These are phyloP conservation scores for Xestobium rufovillosum DNA, from an alignment of 2,888 invertebrate genomes.

Conservation along the genomic window DNA sequence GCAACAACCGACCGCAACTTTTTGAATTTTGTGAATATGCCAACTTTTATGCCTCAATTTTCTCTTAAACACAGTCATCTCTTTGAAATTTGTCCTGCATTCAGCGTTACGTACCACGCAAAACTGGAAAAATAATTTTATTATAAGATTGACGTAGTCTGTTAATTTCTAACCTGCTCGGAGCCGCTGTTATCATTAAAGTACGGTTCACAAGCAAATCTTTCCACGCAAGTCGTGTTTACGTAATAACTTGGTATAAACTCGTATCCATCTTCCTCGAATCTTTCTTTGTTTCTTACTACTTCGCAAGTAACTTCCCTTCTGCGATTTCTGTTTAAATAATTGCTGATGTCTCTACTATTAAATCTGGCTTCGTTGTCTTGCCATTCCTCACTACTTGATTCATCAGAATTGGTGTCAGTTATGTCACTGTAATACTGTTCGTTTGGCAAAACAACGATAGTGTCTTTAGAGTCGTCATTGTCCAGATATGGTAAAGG, in stretches of 20 bases:
- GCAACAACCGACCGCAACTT: conserved; percentile 24
- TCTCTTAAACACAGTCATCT: conserved; percentile 15
- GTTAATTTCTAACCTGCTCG: not conserved
- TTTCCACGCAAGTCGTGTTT: conserved; percentile 18
- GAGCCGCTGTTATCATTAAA: not conserved
- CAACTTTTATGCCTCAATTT: conserved; percentile 12
- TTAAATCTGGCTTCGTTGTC: not conserved
- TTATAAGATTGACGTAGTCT: not conserved
- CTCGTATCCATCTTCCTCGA: conserved; percentile 26
- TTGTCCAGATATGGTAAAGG: too few relatives aligned
- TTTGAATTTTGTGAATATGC: conserved; percentile 14
- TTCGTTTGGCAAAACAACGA: too few relatives aligned
- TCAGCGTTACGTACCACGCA: conserved; percentile 12
- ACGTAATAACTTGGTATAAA: conserved; percentile 27
- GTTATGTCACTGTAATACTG: conserved; percentile 1
- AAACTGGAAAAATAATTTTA: conserved; percentile 6
- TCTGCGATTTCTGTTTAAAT: conserved; percentile 21
- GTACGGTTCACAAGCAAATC: conserved; percentile 6
- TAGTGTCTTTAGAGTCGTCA: too few relatives aligned
- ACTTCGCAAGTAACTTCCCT: conserved; percentile 25
- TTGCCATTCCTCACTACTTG: not conserved
- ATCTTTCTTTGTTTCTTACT: conserved; percentile 20
- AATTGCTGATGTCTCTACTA: not conserved
- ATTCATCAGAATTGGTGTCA: not conserved
- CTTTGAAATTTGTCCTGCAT: conserved; percentile 16